Evolutionary conservation across 2,797 vertebrate species (phyloP).

Genomic region (Hybognathus amarus): DNA sequence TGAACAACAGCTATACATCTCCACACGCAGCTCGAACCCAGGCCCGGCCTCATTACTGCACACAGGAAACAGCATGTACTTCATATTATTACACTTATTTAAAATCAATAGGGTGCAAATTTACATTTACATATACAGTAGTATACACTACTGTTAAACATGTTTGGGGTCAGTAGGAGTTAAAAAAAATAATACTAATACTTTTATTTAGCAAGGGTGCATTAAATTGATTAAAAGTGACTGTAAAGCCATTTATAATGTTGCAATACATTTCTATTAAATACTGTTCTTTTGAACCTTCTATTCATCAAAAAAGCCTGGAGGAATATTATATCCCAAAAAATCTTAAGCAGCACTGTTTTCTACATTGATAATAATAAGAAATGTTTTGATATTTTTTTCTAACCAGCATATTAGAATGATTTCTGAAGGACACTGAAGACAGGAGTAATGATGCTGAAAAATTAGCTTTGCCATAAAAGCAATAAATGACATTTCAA

Average conservation of each 20-base stretch:
- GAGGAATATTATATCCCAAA: no score
- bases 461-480: neutral
- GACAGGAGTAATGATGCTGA: neutral
- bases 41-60: slow-evolving; percentile 84
- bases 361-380: neutral
- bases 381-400: neutral
- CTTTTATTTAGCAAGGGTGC: neutral
- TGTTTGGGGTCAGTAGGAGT: neutral
- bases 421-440: neutral
- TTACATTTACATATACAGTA: neutral
- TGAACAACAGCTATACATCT: slow-evolving; percentile 90
- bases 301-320: neutral
- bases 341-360: neutral
- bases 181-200: neutral
- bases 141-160: neutral
- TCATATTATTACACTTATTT: neutral
- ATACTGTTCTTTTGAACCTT: no score
- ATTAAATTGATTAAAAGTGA: neutral
- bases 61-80: neutral
- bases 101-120: neutral
- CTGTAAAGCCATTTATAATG: neutral
- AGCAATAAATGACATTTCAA: neutral
- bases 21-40: slow-evolving; percentile 87
- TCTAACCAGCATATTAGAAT: neutral
- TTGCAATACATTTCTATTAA: neutral